A percentile compares a stretch with the other conserved stretches of the same genome.
Evolutionary conservation across 2,797 vertebrate species (phyloP).

Genomic region (Perodicticus potto): DNA sequence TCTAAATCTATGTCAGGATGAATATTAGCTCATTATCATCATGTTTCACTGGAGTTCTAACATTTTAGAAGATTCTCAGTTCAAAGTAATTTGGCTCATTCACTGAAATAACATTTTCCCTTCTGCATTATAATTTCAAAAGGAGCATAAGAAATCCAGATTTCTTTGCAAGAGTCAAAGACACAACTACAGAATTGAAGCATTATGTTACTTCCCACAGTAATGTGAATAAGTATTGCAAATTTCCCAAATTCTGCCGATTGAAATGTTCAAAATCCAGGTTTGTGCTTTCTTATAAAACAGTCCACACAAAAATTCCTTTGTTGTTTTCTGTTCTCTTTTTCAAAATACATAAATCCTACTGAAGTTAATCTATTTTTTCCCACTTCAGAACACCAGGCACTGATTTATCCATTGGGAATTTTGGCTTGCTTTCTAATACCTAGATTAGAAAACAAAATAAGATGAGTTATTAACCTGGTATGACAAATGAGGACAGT

Average conservation of each 20-base stretch:
- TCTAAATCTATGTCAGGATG: constrained; percentile 65
- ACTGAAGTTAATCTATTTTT: constrained; percentile 86
- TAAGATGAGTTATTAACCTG: constrained; percentile 68
- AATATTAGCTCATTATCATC: constrained; percentile 70
- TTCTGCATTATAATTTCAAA: constrained; percentile 71
- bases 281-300: constrained; percentile 84
- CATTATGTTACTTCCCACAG: constrained; percentile 81
- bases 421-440: constrained; percentile 86
- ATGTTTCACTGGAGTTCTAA: constrained; percentile 73
- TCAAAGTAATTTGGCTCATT: constrained; percentile 78
- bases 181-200: constrained; percentile 76
- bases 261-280: constrained; percentile 86
- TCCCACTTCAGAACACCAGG: constrained; percentile 85
- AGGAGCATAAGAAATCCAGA: constrained; percentile 65
- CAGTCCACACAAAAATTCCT: constrained; percentile 79
- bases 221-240: constrained; percentile 68
- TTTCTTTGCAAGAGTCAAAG: constrained; percentile 79
- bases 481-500: constrained; percentile 25
- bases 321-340: constrained; percentile 83
- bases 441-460: constrained; percentile 86
- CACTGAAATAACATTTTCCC: constrained; percentile 63
- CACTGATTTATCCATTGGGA: constrained; percentile 83
- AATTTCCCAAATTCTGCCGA: constrained; percentile 78
- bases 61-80: constrained; percentile 59
- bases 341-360: constrained; percentile 88